Evolutionary conservation across 1,140 invertebrate genomes (phyloP).

Genomic region (Papilio machaon): DNA sequence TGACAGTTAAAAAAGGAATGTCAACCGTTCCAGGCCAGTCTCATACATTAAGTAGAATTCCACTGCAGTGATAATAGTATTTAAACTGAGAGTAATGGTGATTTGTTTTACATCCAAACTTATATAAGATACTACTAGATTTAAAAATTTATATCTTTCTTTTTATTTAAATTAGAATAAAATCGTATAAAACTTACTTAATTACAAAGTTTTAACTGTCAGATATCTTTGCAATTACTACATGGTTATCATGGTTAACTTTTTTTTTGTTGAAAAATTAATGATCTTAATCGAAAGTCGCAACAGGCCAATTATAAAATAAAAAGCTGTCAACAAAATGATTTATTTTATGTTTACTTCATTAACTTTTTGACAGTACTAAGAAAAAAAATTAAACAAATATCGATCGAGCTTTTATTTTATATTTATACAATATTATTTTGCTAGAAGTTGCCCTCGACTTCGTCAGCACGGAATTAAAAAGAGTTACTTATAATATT

Average conservation of each 20-base stretch:
- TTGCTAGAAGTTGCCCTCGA: too few species aligned
- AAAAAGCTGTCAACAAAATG: slow-evolving; percentile 13
- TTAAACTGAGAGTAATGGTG: too few species aligned
- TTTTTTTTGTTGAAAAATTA: slow-evolving; percentile 14
- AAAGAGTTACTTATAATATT: too few species aligned
- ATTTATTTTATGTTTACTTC: slow-evolving; percentile 18
- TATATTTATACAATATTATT: too few species aligned
- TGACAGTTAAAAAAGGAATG: slow-evolving; percentile 28
- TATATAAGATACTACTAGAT: too few species aligned
- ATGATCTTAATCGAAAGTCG: background rate
- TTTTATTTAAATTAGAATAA: too few species aligned
- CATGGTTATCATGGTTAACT: background rate
- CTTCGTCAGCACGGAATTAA: too few species aligned
- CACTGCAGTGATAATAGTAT: background rate
- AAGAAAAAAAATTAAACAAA: background rate
- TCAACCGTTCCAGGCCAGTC: background rate
- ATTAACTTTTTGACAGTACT: slow-evolving; percentile 13
- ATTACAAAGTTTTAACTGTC: too few species aligned
- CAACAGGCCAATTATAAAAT: background rate
- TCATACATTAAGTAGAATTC: background rate
- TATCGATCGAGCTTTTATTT: background rate
- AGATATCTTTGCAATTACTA: too few species aligned
- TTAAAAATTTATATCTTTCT: too few species aligned
- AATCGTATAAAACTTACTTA: too few species aligned
- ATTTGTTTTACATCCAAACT: too few species aligned